Evolutionary conservation across 2,113 vertebrate genomes (phyloP).

Genomic region (Paradoxurus hermaphroditus): DNA sequence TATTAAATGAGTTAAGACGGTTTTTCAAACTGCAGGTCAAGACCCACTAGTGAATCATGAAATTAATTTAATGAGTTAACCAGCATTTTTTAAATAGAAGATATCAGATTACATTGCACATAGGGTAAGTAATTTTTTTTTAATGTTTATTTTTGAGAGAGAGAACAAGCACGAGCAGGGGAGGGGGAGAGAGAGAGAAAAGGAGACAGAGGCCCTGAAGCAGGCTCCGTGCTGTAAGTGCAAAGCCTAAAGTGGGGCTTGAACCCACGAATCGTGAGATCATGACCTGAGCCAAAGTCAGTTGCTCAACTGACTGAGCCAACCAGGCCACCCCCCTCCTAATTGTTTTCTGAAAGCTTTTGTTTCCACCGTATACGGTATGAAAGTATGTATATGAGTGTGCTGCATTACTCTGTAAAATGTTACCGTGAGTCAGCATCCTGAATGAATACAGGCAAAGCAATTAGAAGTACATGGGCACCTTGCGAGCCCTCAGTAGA

Average conservation of each 20-base stretch:
- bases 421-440: background rate
- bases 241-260: too few relatives aligned
- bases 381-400: background rate
- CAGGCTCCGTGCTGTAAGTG: too few relatives aligned
- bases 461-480: background rate
- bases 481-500: background rate
- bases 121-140: background rate
- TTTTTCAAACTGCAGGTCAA: background rate
- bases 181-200: too few relatives aligned
- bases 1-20: background rate
- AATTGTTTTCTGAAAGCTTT: background rate
- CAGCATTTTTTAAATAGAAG: background rate
- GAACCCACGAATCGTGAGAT: too few relatives aligned
- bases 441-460: background rate
- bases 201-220: too few relatives aligned
- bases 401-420: background rate
- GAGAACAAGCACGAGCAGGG: too few relatives aligned
- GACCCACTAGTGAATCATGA: background rate
- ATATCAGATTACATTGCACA: background rate
- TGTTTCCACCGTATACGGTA: background rate
- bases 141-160: too few relatives aligned
- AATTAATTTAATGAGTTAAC: background rate
- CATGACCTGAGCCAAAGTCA: too few relatives aligned
- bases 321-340: too few relatives aligned
- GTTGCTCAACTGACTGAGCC: too few relatives aligned